These are phyloP conservation scores for Xestia c-nigrum DNA, from an alignment of 2,888 invertebrate species.

Conservation along the genomic window DNA sequence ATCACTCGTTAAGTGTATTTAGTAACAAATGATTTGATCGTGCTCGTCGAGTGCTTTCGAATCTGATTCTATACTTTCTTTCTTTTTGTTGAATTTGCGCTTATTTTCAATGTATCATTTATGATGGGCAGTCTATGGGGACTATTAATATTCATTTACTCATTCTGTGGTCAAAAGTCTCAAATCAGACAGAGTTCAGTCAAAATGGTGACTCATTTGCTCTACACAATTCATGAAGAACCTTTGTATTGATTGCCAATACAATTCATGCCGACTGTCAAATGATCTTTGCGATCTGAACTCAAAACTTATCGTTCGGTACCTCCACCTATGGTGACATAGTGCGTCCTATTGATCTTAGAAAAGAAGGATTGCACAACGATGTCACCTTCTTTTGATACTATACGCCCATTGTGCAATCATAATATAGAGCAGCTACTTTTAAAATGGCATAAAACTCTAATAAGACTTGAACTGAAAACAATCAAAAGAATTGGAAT, in stretches of 20 bases:
- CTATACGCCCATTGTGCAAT: background rate
- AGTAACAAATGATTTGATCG: conserved; percentile 85
- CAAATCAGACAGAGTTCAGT: background rate
- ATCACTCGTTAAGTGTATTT: conserved; percentile 89
- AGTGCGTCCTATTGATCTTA: background rate
- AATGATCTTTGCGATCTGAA: background rate
- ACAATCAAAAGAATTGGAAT: background rate
- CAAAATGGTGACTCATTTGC: background rate
- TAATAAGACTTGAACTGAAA: background rate
- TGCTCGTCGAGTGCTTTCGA: conserved; percentile 73
- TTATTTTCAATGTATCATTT: conserved; percentile 56
- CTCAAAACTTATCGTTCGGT: background rate
- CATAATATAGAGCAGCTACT: background rate
- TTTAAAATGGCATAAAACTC: background rate
- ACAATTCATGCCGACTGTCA: background rate
- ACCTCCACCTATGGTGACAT: no score
- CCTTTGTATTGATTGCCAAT: conserved; percentile 2
- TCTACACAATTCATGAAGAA: background rate
- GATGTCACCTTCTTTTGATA: background rate
- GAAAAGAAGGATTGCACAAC: background rate
- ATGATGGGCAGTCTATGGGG: conserved; percentile 40
- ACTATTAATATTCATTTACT: conserved; percentile 56
- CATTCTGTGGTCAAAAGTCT: background rate
- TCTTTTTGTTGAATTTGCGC: conserved; percentile 66
- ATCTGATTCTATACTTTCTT: conserved; percentile 67